Evolutionary conservation across 2,797 vertebrate genomes (phyloP), one percentile per base, ranked within the genome.

Genomic region (Sebastes cheni): DNA sequence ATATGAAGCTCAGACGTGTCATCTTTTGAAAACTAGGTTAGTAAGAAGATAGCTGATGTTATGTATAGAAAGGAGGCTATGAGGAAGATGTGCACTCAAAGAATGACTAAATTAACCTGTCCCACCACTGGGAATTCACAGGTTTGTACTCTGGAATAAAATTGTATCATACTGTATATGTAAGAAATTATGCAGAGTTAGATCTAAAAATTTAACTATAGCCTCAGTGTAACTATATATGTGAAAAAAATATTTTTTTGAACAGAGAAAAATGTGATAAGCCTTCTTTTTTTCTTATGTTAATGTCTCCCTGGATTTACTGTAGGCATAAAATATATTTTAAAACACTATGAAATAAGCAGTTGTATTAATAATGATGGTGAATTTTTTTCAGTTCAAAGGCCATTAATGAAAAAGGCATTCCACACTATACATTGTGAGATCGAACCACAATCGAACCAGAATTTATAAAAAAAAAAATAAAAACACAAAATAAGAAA

Each of bases 51-150:
- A 66, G 76, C 76, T 86, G 86, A 86, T 85, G 67, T 74, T 83
- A 84, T 90, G 90, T 89, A 90, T 91, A 90, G 86, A 94, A 95
- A 94, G 60, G 88, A 93, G 92, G 91, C 87, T 92, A 90, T 79
- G 89, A 89, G 77, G 85, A 91, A 88, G 84, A 85, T 23, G 27
- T 80, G 68, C 80, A 85, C 87, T 88, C 72, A 85, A 88, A 88
- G 84, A 88, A 91, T 67, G 81, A 86, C 83, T 89, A 88, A 93
- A 93, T 93, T 82, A 92, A 86, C 79, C 61, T 13, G 67, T 86
- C 85, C 88, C 65, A 81, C 91, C 81, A 69, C 36, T 89, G 86
- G 87, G 91, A 91, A 92, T 92, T 94, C 81, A 86, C 74, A 64
- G 67, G 66, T 67, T 79, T 76, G 23, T 29, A 59, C 81, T 86